phyloP scores from a whole-genome alignment of 2,797 vertebrate species.

The Bryconaethiops microstoma region DNA sequence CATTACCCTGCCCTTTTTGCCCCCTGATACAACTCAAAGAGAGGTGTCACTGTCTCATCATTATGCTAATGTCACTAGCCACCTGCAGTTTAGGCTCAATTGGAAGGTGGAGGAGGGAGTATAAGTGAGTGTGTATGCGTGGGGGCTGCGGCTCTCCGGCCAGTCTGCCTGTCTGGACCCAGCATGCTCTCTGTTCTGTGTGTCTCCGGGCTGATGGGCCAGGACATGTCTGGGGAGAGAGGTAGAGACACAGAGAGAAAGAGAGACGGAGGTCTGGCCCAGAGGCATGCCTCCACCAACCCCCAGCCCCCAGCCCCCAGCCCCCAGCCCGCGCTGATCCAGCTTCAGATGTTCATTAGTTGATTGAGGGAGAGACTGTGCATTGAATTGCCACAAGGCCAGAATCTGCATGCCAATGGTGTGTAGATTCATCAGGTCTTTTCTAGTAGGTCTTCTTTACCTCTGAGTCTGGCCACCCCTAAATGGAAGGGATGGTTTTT shows the following conservation, averaged over 20 bases:
- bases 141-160: conserved; percentile 61
- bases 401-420: conserved; percentile 40
- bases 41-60: conserved; percentile 80
- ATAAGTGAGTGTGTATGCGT: conserved; percentile 14
- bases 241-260: conserved; percentile 39
- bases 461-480: background rate
- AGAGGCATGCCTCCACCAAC: conserved; percentile 39
- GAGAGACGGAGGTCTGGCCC: conserved; percentile 51
- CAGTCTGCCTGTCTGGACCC: conserved; percentile 73
- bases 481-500: background rate
- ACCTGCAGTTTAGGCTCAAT: conserved; percentile 78
- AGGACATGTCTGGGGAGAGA: conserved; percentile 66
- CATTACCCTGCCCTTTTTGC: conserved; percentile 74
- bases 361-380: conserved; percentile 38
- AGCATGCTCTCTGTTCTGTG: conserved; percentile 63
- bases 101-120: conserved; percentile 35
- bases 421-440: background rate
- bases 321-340: conserved; percentile 26
- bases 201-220: conserved; percentile 75
- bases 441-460: background rate
- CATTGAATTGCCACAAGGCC: conserved; percentile 7
- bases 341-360: conserved; percentile 36
- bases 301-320: conserved; percentile 5
- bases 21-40: conserved; percentile 77
- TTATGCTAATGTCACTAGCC: conserved; percentile 77